Evolutionary conservation across 1,140 invertebrate species (phyloP).

Genomic region (Zaprionus davidi): DNA sequence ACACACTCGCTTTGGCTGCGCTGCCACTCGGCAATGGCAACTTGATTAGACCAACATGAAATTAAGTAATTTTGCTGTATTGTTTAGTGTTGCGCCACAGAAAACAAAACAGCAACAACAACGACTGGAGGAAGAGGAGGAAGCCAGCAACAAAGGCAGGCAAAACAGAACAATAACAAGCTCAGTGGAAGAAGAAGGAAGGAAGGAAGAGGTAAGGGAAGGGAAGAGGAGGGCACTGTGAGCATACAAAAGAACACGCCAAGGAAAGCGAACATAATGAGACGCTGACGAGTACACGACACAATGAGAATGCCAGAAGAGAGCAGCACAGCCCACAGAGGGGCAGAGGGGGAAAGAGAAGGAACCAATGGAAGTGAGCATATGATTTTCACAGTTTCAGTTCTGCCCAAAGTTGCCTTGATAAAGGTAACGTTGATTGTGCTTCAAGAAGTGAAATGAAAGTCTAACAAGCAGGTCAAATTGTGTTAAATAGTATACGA

Average conservation of each 20-base stretch:
- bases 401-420: background rate
- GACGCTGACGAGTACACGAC: constrained; percentile 13
- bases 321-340: background rate
- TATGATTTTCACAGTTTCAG: background rate
- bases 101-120: constrained; percentile 18
- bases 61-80: constrained; percentile 77
- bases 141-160: constrained; percentile 22
- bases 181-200: background rate
- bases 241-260: constrained; percentile 51
- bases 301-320: constrained; percentile 10
- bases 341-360: background rate
- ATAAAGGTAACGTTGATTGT: background rate
- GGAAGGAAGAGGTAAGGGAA: background rate
- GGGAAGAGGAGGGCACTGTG: background rate
- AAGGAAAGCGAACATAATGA: constrained; percentile 67
- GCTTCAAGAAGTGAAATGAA: too few relatives aligned
- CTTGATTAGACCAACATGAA: constrained; percentile 82
- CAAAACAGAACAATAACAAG: constrained; percentile 47
- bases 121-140: background rate
- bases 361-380: background rate
- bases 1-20: constrained; percentile 34
- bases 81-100: constrained; percentile 66
- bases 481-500: too few relatives aligned
- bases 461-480: too few relatives aligned
- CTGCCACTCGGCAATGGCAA: constrained; percentile 71